A percentile compares a stretch with the other conserved stretches of the same genome.
phyloP scores from a whole-genome alignment of 2,113 vertebrate genomes.

The Phalacrocorax brasilianus region DNA sequence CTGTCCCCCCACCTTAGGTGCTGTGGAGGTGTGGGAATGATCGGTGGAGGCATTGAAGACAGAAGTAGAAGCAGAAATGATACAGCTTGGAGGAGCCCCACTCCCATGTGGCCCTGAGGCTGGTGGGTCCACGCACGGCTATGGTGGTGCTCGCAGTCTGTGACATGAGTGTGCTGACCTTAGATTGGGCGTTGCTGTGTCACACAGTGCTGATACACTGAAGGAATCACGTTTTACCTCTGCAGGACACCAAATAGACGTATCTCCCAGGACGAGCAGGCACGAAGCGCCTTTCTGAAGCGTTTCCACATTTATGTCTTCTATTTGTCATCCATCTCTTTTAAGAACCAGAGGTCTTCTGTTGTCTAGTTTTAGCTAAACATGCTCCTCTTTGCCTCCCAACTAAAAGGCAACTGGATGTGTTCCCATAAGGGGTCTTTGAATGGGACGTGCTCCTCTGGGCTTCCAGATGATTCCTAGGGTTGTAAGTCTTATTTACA shows the following conservation, averaged over 20 bases:
- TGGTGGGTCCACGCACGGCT: neutral
- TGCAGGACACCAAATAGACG: neutral
- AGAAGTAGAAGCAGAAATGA: neutral
- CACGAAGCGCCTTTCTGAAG: neutral
- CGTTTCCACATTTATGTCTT: neutral
- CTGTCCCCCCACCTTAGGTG: neutral
- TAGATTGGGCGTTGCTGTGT: neutral
- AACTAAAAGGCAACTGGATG: neutral
- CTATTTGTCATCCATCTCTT: neutral
- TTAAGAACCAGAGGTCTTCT: neutral
- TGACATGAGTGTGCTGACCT: neutral
- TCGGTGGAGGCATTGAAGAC: neutral
- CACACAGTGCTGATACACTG: neutral
- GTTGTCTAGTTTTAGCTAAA: neutral
- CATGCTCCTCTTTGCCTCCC: neutral
- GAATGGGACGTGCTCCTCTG: neutral
- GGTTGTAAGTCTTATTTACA: neutral
- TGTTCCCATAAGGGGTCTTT: neutral
- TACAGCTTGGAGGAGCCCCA: neutral
- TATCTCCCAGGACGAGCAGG: neutral
- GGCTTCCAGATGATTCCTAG: neutral
- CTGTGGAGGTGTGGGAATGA: neutral
- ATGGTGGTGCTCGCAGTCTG: neutral
- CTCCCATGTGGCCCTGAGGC: rapidly evolving
- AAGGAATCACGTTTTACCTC: neutral